These are phyloP conservation scores for Seriola dumerili DNA, from an alignment of 2,113 vertebrate genomes.

Conservation along the genomic window DNA sequence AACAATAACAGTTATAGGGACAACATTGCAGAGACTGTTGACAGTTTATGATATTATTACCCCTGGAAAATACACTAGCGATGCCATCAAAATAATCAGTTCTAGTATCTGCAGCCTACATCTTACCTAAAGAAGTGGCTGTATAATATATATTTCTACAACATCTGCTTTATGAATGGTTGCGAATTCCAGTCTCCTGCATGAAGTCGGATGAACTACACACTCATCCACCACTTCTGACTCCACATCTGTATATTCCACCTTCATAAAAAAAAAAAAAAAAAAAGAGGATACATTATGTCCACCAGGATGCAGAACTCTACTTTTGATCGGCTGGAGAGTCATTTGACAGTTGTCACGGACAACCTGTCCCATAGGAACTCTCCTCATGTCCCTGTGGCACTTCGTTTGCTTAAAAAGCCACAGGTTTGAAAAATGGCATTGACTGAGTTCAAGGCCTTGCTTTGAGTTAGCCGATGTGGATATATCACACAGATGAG, in stretches of 20 bases:
- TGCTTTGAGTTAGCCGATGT: constrained; percentile 15
- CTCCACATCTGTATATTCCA: no score
- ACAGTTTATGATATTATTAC: neutral
- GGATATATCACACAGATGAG: constrained; percentile 37
- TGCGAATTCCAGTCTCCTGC: no score
- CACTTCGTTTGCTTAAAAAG: constrained; percentile 26
- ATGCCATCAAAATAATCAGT: neutral
- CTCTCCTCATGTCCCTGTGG: neutral
- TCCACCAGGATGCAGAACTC: neutral
- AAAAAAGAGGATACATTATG: no score
- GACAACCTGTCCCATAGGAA: neutral
- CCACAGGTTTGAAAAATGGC: constrained; percentile 38
- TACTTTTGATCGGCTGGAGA: neutral
- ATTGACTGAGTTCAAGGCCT: constrained; percentile 44
- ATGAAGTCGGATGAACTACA: no score
- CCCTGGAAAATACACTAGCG: neutral
- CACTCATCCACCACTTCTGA: no score
- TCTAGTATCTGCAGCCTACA: neutral
- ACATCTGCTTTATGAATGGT: no score
- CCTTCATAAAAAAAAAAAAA: no score
- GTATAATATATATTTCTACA: neutral
- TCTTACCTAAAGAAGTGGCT: neutral
- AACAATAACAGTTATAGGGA: neutral
- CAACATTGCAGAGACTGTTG: constrained; percentile 2
- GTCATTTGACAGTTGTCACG: neutral